Percentiles rank a stretch among this genome's conserved stretches.
phyloP scores from a whole-genome alignment of 1,140 invertebrate genomes.

The Chironomus tepperi region DNA sequence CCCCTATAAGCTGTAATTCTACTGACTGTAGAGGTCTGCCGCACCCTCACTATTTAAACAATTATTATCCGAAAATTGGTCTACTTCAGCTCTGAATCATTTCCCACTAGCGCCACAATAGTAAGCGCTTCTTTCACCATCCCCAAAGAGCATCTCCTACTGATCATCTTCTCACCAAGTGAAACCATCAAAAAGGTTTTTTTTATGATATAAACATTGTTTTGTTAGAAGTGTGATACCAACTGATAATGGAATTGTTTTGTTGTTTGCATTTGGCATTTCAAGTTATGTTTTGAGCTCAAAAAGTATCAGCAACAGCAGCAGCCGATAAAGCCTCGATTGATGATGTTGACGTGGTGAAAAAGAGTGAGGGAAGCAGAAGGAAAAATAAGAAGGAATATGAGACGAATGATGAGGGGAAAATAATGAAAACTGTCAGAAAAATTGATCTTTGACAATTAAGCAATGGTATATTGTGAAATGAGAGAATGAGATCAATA shows the following conservation, averaged over 20 bases:
- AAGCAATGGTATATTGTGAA: background rate
- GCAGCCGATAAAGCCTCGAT: background rate
- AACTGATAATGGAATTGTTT: constrained; percentile 21
- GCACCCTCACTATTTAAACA: too few relatives aligned
- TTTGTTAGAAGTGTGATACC: background rate
- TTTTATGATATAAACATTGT: background rate
- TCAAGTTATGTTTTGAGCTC: background rate
- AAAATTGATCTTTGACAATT: constrained; percentile 24
- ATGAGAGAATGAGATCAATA: constrained; percentile 19
- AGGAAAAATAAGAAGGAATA: background rate
- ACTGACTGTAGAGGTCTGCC: too few relatives aligned
- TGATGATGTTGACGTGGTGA: background rate
- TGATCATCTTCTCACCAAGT: too few relatives aligned
- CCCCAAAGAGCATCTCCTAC: too few relatives aligned
- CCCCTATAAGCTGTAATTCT: too few relatives aligned
- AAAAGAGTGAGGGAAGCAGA: background rate
- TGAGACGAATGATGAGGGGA: background rate
- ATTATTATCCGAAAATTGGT: too few relatives aligned
- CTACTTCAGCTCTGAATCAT: too few relatives aligned
- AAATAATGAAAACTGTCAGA: constrained; percentile 23
- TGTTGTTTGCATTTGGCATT: constrained; percentile 3
- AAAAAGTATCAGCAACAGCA: background rate
- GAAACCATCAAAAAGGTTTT: too few relatives aligned
- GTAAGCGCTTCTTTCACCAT: too few relatives aligned
- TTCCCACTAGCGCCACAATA: too few relatives aligned